Conservation (phyloP, 2,797 vertebrate genomes). For the Rhynchonycteris naso region DNA sequence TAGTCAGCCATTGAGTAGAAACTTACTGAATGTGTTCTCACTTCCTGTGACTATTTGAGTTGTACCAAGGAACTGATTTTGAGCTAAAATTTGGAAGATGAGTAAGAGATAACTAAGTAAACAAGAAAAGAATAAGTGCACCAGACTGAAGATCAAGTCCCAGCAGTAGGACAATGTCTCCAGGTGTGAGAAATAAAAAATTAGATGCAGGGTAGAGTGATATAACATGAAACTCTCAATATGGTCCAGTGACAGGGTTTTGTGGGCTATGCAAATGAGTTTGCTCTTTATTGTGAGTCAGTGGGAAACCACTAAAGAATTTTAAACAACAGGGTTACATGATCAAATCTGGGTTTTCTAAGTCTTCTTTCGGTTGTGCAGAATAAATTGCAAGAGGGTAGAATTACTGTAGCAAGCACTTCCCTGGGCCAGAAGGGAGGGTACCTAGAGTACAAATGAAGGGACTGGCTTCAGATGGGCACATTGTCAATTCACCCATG, state of each 20-base stretch:
- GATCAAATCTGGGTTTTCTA: background rate
- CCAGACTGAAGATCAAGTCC: background rate
- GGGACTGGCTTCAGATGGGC: background rate
- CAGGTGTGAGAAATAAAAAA: background rate
- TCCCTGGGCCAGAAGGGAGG: too few relatives aligned
- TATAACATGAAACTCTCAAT: background rate
- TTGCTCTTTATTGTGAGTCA: background rate
- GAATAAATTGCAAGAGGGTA: background rate
- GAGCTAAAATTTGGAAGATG: background rate
- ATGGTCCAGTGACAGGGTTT: too few relatives aligned
- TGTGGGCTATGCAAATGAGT: background rate
- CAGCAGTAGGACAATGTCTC: background rate
- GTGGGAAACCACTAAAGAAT: background rate
- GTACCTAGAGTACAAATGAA: background rate
- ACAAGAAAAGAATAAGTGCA: background rate
- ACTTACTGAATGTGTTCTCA: background rate
- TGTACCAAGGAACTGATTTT: background rate
- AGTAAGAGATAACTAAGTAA: background rate
- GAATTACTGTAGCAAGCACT: background rate
- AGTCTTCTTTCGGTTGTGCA: background rate
- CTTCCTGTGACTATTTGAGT: background rate
- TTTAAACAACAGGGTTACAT: background rate
- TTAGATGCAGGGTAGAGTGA: rapidly evolving
- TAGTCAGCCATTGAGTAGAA: background rate
- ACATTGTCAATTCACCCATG: background rate